phyloP scores from a whole-genome alignment of 2,888 invertebrate genomes.

The Endotricha flammealis region DNA sequence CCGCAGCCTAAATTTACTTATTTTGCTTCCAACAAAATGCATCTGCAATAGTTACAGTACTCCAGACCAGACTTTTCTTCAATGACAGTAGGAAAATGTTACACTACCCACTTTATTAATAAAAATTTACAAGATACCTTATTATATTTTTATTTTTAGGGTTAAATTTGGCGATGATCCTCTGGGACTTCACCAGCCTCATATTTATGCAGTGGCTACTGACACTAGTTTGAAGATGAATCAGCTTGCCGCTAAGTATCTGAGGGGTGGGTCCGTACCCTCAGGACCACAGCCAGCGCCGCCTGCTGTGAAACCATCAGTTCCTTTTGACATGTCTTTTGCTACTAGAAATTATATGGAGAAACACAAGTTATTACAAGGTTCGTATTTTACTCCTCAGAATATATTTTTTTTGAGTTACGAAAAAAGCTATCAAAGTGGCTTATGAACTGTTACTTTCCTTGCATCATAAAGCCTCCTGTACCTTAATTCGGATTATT shows the following conservation, averaged over 20 bases:
- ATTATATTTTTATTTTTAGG: slow-evolving; percentile 28
- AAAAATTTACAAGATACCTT: no score
- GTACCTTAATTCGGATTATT: no score
- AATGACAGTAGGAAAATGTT: no score
- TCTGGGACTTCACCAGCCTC: slow-evolving; percentile 42
- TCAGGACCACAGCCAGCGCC: slow-evolving; percentile 19
- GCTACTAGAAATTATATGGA: slow-evolving; percentile 86
- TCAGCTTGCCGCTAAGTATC: slow-evolving; percentile 67
- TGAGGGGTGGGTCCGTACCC: slow-evolving; percentile 32
- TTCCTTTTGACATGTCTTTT: slow-evolving; percentile 80
- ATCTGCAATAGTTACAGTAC: no score
- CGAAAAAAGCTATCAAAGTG: no score
- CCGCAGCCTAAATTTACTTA: no score
- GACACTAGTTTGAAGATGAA: slow-evolving; percentile 74
- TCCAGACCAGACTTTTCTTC: no score
- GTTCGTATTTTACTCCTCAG: slow-evolving; percentile 32
- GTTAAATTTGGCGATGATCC: slow-evolving; percentile 71
- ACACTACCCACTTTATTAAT: no score
- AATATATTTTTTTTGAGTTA: no score
- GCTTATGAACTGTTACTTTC: no score
- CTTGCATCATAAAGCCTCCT: no score
- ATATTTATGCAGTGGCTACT: slow-evolving; percentile 37
- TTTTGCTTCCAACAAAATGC: no score
- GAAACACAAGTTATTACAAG: slow-evolving; percentile 79
- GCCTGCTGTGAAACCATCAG: slow-evolving; percentile 24